Percentiles rank a stretch among this genome's conserved stretches.
Evolutionary conservation across 1,140 invertebrate genomes (phyloP).

Genomic region (Tetranychus urticae): DNA sequence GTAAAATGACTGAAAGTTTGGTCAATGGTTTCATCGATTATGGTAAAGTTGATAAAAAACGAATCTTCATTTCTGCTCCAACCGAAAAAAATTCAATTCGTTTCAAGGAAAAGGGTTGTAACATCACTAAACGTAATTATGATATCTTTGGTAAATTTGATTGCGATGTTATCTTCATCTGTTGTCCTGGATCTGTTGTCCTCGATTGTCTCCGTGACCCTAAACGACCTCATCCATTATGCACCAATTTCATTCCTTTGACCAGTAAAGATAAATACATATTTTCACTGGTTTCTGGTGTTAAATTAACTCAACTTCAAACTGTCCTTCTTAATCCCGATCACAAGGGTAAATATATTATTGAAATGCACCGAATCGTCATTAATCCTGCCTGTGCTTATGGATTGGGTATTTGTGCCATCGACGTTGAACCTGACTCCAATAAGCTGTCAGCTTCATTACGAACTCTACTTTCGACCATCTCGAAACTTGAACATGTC

Average conservation of each 20-base stretch:
- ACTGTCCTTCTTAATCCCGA: constrained; percentile 9
- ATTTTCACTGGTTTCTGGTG: constrained; percentile 7
- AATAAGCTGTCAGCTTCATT: constrained; percentile 3
- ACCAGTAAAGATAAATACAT: constrained; percentile 2
- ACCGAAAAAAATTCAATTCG: constrained; percentile 1
- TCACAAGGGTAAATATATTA: constrained; percentile 11
- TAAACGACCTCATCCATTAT: neutral
- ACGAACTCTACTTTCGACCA: constrained; percentile 1
- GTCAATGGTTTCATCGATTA: constrained; percentile 4
- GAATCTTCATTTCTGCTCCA: constrained; percentile 5
- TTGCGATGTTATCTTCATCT: constrained; percentile 6
- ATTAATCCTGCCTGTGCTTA: constrained; percentile 7
- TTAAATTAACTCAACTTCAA: constrained; percentile 5
- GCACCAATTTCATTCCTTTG: constrained; percentile 6
- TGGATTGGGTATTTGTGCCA: constrained; percentile 6
- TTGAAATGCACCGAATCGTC: constrained; percentile 10
- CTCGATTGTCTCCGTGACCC: constrained; percentile 4
- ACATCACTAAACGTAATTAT: constrained; percentile 4
- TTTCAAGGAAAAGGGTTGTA: constrained; percentile 3
- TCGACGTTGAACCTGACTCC: constrained; percentile 9
- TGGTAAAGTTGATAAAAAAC: constrained; percentile 5
- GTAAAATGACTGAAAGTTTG: constrained; percentile 9
- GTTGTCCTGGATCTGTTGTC: constrained; percentile 6
- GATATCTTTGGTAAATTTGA: constrained; percentile 8
- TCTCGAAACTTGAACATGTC: constrained; percentile 7